Base-by-base conservation (phyloP, 2,888 invertebrate genomes). In the Drosophila nr. perissopoda region DNA sequence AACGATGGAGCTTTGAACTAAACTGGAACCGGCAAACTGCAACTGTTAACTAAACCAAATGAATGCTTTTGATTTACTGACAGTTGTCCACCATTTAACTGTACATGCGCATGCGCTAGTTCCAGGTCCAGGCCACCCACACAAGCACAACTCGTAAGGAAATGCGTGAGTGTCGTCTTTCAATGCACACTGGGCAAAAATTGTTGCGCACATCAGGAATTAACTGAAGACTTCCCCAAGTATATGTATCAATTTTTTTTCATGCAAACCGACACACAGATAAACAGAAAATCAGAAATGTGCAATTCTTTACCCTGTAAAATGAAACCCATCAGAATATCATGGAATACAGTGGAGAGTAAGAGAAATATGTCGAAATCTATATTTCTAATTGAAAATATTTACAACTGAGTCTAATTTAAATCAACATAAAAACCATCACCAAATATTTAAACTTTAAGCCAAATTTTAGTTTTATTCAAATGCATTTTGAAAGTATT, bases 401-500 rank as follows among this genome's bases (percentile, higher is more conserved):
- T 46, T 16, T 21, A 13, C 13, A 46, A 18, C 21, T 1, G 46
- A 46, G 21, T 13, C 21, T 46, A 4, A 46, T 13, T 21, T 7
- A 21, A 21, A 7, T 16, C 21, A 16, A 46, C 1, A 48, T 18
- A 18, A 63, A 42, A 33, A 8, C 1, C n/a, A 42, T n/a, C 18
- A n/a, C 31, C 38, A 18, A 27, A 2, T 13, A 11, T 2, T 10
- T 36, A 46, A 25, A 40, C 18, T 27, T 74, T 70, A 74, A 74
- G 85, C 79, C 53, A 74, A 70, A 67, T 74, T 63, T 66, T 56
- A 61, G 10, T 52, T 83, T 84, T 90, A 84, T 84, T 84, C 83
- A 90, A 83, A 90, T 86, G 87, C 77, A 90, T 88, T 83, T 82
- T 83, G 66, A 83, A 74, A 60, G 16, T 71, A 36, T 38, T 83